Percentiles rank a stretch among this genome's conserved stretches.
These are phyloP conservation scores for Hyperopisus bebe DNA, from an alignment of 2,113 vertebrate genomes.

Conservation along the genomic window DNA sequence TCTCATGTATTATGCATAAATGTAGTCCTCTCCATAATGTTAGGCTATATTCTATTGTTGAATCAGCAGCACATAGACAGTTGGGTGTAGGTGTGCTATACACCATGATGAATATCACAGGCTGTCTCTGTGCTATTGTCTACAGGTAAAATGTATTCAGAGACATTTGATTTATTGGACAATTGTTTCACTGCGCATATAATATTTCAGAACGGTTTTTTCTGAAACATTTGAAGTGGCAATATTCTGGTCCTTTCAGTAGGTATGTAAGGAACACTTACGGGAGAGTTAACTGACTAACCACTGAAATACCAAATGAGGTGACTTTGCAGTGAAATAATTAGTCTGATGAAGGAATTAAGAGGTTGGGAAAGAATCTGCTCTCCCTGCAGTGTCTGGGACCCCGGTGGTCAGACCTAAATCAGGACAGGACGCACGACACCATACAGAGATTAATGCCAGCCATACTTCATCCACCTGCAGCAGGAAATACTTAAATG, in stretches of 20 bases:
- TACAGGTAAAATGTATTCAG: neutral
- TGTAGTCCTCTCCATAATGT: neutral
- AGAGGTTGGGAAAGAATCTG: neutral
- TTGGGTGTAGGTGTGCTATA: conserved; percentile 5
- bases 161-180: conserved; percentile 6
- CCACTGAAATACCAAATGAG: neutral
- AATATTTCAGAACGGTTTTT: neutral
- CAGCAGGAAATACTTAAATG: conserved; percentile 15
- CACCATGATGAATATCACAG: neutral
- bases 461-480: conserved; percentile 6
- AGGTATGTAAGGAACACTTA: neutral
- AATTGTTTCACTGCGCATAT: neutral
- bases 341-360: neutral
- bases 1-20: conserved; percentile 6
- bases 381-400: neutral
- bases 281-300: neutral
- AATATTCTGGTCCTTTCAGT: neutral
- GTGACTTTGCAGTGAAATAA: neutral
- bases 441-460: neutral
- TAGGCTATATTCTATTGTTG: neutral
- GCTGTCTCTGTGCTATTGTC: neutral
- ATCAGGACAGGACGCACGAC: neutral
- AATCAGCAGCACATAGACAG: neutral
- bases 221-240: neutral
- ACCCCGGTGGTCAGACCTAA: neutral